These are phyloP conservation scores for Gephyroberyx darwinii DNA, from an alignment of 2,797 vertebrate species.

Conservation along the genomic window DNA sequence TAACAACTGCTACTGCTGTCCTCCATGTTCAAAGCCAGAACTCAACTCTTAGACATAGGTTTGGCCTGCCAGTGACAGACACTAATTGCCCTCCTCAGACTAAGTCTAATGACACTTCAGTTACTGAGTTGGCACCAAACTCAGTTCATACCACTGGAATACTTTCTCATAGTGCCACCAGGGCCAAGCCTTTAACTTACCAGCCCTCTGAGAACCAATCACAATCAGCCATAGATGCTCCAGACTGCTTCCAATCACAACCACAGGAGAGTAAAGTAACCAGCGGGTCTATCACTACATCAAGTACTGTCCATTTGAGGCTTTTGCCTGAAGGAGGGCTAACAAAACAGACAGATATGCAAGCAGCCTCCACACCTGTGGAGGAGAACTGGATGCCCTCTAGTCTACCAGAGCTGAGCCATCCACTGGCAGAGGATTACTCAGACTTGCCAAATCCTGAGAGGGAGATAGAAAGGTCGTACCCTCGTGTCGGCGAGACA, in stretches of 20 bases:
- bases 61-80: slow-evolving; percentile 47
- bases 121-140: slow-evolving; percentile 28
- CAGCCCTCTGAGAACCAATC: slow-evolving; percentile 58
- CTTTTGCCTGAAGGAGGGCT: slow-evolving; percentile 53
- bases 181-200: slow-evolving; percentile 38
- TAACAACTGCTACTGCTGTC: slow-evolving; percentile 16
- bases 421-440: slow-evolving; percentile 61
- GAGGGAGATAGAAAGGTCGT: slow-evolving; percentile 61
- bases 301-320: slow-evolving; percentile 28
- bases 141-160: slow-evolving; percentile 40
- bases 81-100: slow-evolving; percentile 37
- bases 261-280: slow-evolving; percentile 17
- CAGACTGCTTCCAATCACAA: slow-evolving; percentile 36
- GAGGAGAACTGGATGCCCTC: slow-evolving; percentile 64
- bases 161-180: slow-evolving; percentile 47
- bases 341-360: slow-evolving; percentile 52
- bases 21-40: slow-evolving; percentile 52
- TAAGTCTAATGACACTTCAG: slow-evolving; percentile 47
- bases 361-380: slow-evolving; percentile 39
- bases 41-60: slow-evolving; percentile 46
- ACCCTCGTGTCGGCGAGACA: slow-evolving; percentile 77
- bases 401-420: slow-evolving; percentile 67
- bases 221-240: slow-evolving; percentile 34
- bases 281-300: slow-evolving; percentile 12
- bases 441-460: slow-evolving; percentile 59